Evolutionary conservation across 2,888 invertebrate genomes (phyloP).

Genomic region (Rhamnusium bicolor): DNA sequence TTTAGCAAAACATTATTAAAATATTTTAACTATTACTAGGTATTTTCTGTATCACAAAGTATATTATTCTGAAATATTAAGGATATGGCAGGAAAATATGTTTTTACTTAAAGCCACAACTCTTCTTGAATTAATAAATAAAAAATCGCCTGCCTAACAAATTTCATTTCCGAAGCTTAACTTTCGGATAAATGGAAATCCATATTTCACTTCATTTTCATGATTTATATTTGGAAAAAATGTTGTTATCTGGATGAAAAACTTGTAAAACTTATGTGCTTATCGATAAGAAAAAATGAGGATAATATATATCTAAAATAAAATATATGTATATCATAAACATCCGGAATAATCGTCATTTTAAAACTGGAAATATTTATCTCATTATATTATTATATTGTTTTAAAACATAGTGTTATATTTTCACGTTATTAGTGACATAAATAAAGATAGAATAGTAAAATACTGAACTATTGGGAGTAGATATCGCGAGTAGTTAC

Average conservation of each 20-base stretch:
- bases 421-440: not conserved
- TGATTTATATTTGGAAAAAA: not conserved
- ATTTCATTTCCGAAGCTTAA: not conserved
- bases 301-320: not conserved
- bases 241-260: not conserved
- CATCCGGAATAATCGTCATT: not conserved
- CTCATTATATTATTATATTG: not conserved
- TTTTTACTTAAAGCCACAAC: no score
- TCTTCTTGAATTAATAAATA: no score
- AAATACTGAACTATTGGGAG: not conserved
- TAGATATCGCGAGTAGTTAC: not conserved
- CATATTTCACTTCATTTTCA: not conserved
- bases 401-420: not conserved
- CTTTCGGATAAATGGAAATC: not conserved
- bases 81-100: no score
- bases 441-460: not conserved
- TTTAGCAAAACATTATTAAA: no score
- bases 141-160: not conserved
- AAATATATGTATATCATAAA: not conserved
- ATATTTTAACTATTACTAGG: no score
- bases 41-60: no score
- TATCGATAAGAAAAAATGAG: not conserved
- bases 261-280: not conserved
- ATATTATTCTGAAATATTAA: no score
- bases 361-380: not conserved